Percentiles rank a stretch among this genome's conserved stretches.
Conservation (phyloP, 2,113 vertebrate genomes). For the Vombatus ursinus region DNA sequence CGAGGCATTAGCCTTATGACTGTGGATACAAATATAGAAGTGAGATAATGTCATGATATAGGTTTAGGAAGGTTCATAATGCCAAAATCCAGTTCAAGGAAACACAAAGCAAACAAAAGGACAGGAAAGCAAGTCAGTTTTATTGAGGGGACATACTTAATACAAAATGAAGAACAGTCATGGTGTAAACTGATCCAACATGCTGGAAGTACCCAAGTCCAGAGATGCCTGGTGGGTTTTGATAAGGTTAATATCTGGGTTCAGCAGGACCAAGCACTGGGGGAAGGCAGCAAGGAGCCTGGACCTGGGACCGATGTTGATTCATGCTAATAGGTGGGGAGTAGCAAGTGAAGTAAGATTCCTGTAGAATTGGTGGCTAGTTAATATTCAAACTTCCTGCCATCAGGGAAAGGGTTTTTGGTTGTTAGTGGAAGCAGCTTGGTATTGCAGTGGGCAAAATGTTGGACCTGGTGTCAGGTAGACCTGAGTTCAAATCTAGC, state of each 20-base stretch:
- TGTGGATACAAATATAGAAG: background rate
- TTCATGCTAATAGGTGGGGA: background rate
- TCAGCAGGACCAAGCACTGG: background rate
- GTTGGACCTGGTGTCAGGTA: background rate
- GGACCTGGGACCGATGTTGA: background rate
- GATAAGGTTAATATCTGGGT: background rate
- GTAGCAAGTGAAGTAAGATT: background rate
- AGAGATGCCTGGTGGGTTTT: background rate
- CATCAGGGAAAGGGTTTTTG: background rate
- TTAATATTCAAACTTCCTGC: background rate
- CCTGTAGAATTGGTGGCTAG: background rate
- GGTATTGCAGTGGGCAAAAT: background rate
- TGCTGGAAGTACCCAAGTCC: background rate
- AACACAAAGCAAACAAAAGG: background rate
- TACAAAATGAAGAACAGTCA: background rate
- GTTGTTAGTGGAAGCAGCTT: background rate
- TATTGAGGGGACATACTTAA: background rate
- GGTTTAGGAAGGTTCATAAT: background rate
- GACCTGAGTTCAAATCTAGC: background rate
- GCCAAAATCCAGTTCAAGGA: background rate
- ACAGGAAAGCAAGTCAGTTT: background rate
- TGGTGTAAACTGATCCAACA: background rate
- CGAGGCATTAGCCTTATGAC: background rate
- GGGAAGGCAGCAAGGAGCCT: background rate
- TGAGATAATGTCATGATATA: background rate